These are phyloP conservation scores for Rhynchonycteris naso DNA, from an alignment of 2,797 vertebrate genomes.

Conservation along the genomic window DNA sequence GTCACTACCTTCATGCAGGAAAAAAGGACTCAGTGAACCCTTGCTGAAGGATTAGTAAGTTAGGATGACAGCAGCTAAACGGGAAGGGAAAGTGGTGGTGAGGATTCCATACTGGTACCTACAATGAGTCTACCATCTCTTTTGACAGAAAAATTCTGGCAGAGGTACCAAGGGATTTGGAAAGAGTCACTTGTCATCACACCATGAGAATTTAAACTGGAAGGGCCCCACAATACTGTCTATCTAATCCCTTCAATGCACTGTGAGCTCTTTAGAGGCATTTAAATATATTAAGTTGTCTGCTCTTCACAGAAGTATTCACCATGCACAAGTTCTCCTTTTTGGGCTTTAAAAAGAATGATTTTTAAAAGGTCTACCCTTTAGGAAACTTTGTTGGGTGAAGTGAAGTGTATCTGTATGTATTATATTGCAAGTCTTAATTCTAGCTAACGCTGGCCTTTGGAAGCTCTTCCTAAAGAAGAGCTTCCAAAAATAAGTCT, in stretches of 20 bases:
- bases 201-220: neutral
- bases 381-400: neutral
- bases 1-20: neutral
- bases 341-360: neutral
- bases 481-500: neutral
- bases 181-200: neutral
- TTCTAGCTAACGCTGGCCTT: neutral
- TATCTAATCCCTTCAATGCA: neutral
- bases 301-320: neutral
- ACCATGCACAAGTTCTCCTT: neutral
- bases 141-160: neutral
- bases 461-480: neutral
- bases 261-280: neutral
- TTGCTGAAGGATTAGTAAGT: neutral
- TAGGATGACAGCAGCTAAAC: neutral
- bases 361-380: neutral
- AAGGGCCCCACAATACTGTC: neutral
- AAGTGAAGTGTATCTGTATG: neutral
- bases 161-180: neutral
- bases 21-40: neutral
- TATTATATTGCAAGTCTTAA: neutral
- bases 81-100: neutral
- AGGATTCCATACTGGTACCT: neutral
- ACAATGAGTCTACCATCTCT: neutral
- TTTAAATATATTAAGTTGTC: neutral